Evolutionary conservation across 2,113 vertebrate genomes (phyloP).

Genomic region (Aythya baeri): DNA sequence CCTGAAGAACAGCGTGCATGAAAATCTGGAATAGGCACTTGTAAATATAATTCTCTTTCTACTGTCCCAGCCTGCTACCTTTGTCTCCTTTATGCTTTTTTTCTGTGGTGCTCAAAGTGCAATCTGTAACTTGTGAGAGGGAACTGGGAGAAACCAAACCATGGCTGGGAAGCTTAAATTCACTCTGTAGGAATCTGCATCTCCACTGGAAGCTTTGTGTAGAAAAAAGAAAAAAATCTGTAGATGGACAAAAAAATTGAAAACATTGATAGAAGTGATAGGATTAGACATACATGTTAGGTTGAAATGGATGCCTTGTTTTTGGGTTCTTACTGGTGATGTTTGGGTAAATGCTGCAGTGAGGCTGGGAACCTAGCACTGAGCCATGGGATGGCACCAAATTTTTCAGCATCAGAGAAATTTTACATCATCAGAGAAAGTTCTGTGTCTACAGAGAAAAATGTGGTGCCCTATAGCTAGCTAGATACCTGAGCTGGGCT

Average conservation of each 20-base stretch:
- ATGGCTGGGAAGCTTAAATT: not conserved
- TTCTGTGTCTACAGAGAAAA: not conserved
- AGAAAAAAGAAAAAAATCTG: not conserved
- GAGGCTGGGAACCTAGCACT: not conserved
- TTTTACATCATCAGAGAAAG: not conserved
- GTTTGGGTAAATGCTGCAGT: not conserved
- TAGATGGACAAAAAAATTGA: not conserved
- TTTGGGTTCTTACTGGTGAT: not conserved
- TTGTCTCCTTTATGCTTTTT: not conserved
- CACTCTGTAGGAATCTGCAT: not conserved
- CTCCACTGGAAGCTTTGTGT: not conserved
- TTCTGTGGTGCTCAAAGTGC: not conserved
- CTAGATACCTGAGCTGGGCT: not conserved
- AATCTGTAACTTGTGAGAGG: fast-evolving
- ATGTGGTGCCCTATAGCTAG: not conserved
- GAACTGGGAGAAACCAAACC: not conserved
- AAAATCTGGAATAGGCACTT: not conserved
- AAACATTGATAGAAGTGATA: not conserved
- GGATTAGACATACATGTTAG: not conserved
- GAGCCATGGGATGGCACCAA: not conserved
- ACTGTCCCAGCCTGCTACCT: not conserved
- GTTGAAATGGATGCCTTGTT: not conserved
- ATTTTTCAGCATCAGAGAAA: not conserved
- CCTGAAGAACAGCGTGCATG: not conserved
- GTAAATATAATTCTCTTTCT: not conserved